phyloP scores from a whole-genome alignment of 2,797 vertebrate species.

The Momotus momota region DNA sequence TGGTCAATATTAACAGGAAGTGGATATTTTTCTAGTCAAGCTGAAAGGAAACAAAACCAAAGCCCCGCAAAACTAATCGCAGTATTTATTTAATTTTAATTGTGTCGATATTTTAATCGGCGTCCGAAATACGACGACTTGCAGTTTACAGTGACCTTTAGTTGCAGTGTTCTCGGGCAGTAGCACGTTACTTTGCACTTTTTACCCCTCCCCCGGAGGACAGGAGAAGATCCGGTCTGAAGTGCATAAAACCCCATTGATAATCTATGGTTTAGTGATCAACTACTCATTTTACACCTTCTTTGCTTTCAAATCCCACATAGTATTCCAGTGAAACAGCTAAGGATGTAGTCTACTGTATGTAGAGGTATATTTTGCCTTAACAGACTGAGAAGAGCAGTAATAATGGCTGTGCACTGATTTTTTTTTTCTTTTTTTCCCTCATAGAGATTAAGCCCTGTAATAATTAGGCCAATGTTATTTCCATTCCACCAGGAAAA shows the following conservation, averaged over 20 bases:
- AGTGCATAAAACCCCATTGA: constrained; percentile 52
- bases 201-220: neutral
- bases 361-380: constrained; percentile 71
- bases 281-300: constrained; percentile 58
- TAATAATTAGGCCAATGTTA: constrained; percentile 66
- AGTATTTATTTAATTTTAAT: constrained; percentile 71
- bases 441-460: constrained; percentile 67
- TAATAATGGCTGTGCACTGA: constrained; percentile 74
- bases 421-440: neutral
- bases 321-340: constrained; percentile 58
- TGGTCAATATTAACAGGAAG: constrained; percentile 16
- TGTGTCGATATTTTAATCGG: constrained; percentile 44
- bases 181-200: constrained; percentile 38
- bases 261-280: constrained; percentile 43
- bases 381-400: constrained; percentile 73
- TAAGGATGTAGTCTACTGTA: constrained; percentile 47
- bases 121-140: constrained; percentile 65
- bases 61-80: constrained; percentile 48
- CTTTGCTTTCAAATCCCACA: constrained; percentile 55
- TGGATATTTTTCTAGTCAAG: constrained; percentile 25
- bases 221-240: constrained; percentile 34
- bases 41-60: constrained; percentile 58
- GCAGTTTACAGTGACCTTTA: constrained; percentile 59
- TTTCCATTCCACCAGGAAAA: constrained; percentile 69
- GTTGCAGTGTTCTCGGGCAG: constrained; percentile 47